Conservation (phyloP, 1,140 invertebrate genomes). For the Linepithema humile region DNA sequence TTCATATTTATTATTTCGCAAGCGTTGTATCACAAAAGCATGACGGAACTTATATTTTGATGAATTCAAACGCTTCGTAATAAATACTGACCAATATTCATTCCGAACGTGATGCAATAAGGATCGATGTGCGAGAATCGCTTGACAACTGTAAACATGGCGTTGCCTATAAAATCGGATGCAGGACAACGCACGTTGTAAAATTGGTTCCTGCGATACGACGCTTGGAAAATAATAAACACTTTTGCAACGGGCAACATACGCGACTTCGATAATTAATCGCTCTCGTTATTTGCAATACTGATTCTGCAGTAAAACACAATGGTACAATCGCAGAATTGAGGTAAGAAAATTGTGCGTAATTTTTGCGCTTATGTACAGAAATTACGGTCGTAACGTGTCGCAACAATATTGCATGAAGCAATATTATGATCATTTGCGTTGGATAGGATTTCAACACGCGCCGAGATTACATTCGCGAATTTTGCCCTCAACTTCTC, state of each 20-base stretch:
- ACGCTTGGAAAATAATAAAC: too few species aligned
- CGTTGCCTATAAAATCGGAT: constrained; percentile 23
- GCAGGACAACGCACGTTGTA: not conserved
- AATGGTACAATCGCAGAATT: not conserved
- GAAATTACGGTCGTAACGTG: not conserved
- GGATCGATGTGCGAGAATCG: constrained; percentile 4
- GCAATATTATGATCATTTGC: not conserved
- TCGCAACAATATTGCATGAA: not conserved
- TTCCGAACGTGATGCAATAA: not conserved
- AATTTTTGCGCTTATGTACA: not conserved
- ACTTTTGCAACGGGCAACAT: not conserved
- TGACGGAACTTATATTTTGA: constrained; percentile 1
- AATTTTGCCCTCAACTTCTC: not conserved
- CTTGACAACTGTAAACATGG: constrained; percentile 24
- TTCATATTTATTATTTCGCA: constrained; percentile 12
- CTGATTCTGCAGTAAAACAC: not conserved
- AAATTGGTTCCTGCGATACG: too few species aligned
- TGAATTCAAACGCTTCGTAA: constrained; percentile 18
- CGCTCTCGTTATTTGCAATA: not conserved
- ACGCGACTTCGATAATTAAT: constrained; percentile 26
- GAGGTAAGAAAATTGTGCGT: not conserved
- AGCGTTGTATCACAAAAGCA: not conserved
- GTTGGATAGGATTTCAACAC: not conserved
- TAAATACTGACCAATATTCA: constrained; percentile 46
- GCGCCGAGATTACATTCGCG: not conserved